A percentile compares a stretch with the other conserved stretches of the same genome.
phyloP scores from a whole-genome alignment of 2,888 invertebrate species.

The Celastrina argiolus region DNA sequence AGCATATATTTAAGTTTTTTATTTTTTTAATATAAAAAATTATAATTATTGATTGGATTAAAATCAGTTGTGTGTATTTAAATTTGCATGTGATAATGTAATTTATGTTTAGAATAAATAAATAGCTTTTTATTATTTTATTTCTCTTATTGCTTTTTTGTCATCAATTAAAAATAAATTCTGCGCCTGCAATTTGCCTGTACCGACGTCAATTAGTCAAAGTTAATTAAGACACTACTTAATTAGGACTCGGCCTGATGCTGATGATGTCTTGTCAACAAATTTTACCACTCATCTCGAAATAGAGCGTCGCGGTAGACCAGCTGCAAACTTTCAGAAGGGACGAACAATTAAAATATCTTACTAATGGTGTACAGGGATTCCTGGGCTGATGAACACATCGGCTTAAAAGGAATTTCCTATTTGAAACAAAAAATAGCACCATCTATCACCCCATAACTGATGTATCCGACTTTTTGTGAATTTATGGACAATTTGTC shows the following conservation, averaged over 20 bases:
- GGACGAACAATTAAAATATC: constrained; percentile 75
- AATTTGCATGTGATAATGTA: no score
- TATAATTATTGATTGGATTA: no score
- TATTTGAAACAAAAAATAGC: constrained; percentile 44
- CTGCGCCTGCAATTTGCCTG: no score
- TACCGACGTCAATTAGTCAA: not conserved
- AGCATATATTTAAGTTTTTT: no score
- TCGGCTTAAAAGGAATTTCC: constrained; percentile 47
- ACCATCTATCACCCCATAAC: constrained; percentile 49
- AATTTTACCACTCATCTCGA: constrained; percentile 60
- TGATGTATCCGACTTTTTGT: constrained; percentile 39
- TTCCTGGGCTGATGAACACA: constrained; percentile 74
- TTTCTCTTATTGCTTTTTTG: no score
- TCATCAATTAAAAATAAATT: no score
- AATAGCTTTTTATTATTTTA: no score
- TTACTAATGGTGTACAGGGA: constrained; percentile 71
- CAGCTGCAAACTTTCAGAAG: constrained; percentile 70
- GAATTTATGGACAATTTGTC: constrained; percentile 12
- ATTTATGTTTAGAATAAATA: no score
- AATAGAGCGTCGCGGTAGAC: constrained; percentile 68
- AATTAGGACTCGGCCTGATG: not conserved
- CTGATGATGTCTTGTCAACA: constrained; percentile 8
- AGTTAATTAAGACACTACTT: not conserved
- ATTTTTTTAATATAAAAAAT: no score
- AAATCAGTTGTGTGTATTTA: no score